Conservation (phyloP, 2,113 vertebrate species). For the Ranitomeya variabilis region DNA sequence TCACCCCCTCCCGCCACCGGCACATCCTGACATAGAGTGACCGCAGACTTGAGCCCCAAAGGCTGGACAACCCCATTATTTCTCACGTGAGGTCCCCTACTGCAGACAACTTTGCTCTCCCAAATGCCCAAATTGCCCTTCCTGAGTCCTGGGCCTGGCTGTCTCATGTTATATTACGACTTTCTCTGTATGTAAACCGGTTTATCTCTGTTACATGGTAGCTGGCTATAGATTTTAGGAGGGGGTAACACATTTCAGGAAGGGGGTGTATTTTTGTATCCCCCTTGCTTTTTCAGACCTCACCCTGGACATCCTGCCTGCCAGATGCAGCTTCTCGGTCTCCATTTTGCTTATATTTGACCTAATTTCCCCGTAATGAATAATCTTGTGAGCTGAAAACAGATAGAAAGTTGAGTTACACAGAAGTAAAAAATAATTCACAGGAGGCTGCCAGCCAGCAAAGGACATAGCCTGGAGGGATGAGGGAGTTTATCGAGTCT, state of each 20-base stretch:
- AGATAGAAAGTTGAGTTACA: background rate
- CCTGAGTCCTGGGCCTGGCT: background rate
- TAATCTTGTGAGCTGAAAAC: background rate
- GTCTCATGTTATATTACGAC: background rate
- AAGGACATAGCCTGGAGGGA: conserved; percentile 10
- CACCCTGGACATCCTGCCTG: background rate
- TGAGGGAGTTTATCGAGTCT: conserved; percentile 5
- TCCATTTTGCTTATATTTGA: background rate
- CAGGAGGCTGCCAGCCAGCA: background rate
- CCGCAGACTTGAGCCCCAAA: too few species aligned
- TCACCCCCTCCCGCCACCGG: too few species aligned
- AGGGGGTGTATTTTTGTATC: background rate
- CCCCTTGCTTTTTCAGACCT: background rate
- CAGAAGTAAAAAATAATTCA: background rate
- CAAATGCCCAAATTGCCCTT: background rate
- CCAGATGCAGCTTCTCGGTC: background rate
- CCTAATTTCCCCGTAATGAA: background rate
- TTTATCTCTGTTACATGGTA: conserved; percentile 1
- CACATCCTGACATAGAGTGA: too few species aligned
- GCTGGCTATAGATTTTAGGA: background rate
- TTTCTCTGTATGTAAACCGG: background rate
- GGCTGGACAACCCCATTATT: background rate
- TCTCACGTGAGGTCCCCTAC: background rate
- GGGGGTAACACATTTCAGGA: background rate
- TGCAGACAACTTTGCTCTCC: background rate